Conservation (phyloP, 1,140 invertebrate species). For the Listronotus bonariensis region DNA sequence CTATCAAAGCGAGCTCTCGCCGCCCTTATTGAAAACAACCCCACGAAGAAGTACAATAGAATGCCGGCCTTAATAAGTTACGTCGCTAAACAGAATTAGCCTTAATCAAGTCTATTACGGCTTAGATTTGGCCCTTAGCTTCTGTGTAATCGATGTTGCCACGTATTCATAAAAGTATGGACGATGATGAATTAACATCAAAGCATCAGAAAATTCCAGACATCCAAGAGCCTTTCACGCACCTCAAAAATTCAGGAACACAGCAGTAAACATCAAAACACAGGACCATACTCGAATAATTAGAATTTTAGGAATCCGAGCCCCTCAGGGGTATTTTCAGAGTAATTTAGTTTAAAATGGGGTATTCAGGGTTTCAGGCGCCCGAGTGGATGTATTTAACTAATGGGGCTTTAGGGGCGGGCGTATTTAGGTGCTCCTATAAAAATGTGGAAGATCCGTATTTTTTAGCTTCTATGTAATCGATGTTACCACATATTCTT, state of each 20-base stretch:
- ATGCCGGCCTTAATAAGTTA: slow-evolving; percentile 6
- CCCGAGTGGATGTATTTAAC: slow-evolving; percentile 59
- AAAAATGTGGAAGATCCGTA: slow-evolving; percentile 68
- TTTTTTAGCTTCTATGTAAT: too few species aligned
- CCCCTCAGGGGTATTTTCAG: slow-evolving; percentile 43
- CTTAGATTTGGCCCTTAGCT: slow-evolving; percentile 1
- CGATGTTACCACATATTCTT: too few species aligned
- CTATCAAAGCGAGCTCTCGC: slow-evolving; percentile 1
- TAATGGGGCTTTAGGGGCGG: slow-evolving; percentile 65
- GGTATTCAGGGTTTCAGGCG: slow-evolving; percentile 42
- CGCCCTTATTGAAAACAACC: slow-evolving; percentile 14
- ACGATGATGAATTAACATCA: too few species aligned
- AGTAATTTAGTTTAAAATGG: slow-evolving; percentile 38
- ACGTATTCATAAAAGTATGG: slow-evolving; percentile 12
- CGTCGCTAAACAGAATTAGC: slow-evolving; percentile 4
- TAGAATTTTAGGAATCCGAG: slow-evolving; percentile 34
- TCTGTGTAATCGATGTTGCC: not conserved
- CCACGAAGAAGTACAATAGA: not conserved
- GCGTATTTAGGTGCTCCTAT: slow-evolving; percentile 66
- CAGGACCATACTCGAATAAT: slow-evolving; percentile 17
- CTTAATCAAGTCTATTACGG: slow-evolving; percentile 5
- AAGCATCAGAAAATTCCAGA: slow-evolving; percentile 6
- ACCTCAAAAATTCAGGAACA: slow-evolving; percentile 31
- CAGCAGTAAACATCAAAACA: slow-evolving; percentile 18
- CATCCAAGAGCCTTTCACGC: slow-evolving; percentile 26